Base-by-base conservation (phyloP, 1,140 invertebrate species). In the Mactra quadrangularis region DNA sequence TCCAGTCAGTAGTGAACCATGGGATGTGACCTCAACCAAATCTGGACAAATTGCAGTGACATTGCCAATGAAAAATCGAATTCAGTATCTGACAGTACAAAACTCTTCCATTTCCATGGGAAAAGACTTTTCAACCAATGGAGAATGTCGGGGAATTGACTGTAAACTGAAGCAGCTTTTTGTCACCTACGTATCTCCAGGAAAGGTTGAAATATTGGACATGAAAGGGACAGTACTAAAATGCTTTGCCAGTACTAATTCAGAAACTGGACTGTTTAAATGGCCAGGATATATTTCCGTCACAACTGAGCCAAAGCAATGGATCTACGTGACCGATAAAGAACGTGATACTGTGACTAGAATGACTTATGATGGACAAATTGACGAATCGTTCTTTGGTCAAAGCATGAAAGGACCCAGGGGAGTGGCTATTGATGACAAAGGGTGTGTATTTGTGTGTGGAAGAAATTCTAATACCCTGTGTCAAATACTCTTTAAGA, bases 261-360 rank as follows among this genome's bases (percentile, higher is more conserved):
- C 45, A 9, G 64, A 41, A 50, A 29, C 41, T 13, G 64, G 47
- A 50, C 9, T 68, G 64, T 68, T 68, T 41, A 68, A 41, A n/a
- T 68, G 64, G 64, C 64, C 64, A 0, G 64, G 64, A 4, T 68
- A 68, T 25, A 50, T 68, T 3, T 41, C 38, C 15, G 38, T 41
- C 6, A 41, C 45, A 17, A 22, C 47, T 52, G 3, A 41, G 19
- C 64, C 64, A 3, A 41, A 68, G 9, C 7, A 68, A 31, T 27
- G 25, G 9, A 68, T 68, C 17, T 68, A 68, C 22, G 64, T 68
- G 11, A 22, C 64, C 31, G 64, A 68, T 17, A 68, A 68, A 68
- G 64, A 68, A 29, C 64, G 45, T 17, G 45, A 68, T 33, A 68
- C 64, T 15, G 41, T 68, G 0, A 68, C 64, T 15, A 22, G 64